Conservation (phyloP, 23 tunicate species). For the Oikopleura vanhoeffeni region DNA sequence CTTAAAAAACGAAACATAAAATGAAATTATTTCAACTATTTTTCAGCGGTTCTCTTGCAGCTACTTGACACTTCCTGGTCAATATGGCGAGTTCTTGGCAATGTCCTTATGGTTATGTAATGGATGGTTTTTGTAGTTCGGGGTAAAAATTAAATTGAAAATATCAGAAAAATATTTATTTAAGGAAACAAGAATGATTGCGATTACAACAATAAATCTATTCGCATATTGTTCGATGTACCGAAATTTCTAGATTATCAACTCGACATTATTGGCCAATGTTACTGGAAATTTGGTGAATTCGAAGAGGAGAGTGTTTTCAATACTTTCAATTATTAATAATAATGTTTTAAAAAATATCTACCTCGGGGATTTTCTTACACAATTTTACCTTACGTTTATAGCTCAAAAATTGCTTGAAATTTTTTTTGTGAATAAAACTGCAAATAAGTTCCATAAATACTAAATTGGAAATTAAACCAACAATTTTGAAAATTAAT, state of each 20-base stretch:
- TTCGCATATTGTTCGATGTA: neutral
- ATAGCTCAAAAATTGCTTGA: too few species aligned
- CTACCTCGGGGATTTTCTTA: too few species aligned
- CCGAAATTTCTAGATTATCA: neutral
- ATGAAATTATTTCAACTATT: neutral
- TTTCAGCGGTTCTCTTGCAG: neutral
- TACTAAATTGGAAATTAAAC: too few species aligned
- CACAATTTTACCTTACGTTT: too few species aligned
- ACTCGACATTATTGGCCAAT: neutral
- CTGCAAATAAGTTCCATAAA: too few species aligned
- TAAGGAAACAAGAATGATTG: constrained; percentile 11
- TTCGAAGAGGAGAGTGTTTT: constrained; percentile 1
- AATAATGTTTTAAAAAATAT: too few species aligned
- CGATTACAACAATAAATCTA: neutral
- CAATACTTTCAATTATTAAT: too few species aligned
- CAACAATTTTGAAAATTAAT: too few species aligned
- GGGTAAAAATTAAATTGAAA: too few species aligned
- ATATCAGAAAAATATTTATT: too few species aligned
- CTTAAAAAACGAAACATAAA: too few species aligned
- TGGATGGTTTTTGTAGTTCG: constrained; percentile 7
- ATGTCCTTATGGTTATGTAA: constrained; percentile 11
- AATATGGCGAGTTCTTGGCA: neutral
- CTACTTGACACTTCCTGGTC: neutral
- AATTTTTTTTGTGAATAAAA: too few species aligned
- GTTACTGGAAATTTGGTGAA: constrained; percentile 1